phyloP scores from a whole-genome alignment of 1,140 invertebrate genomes.

The Drosophila tropicalis region DNA sequence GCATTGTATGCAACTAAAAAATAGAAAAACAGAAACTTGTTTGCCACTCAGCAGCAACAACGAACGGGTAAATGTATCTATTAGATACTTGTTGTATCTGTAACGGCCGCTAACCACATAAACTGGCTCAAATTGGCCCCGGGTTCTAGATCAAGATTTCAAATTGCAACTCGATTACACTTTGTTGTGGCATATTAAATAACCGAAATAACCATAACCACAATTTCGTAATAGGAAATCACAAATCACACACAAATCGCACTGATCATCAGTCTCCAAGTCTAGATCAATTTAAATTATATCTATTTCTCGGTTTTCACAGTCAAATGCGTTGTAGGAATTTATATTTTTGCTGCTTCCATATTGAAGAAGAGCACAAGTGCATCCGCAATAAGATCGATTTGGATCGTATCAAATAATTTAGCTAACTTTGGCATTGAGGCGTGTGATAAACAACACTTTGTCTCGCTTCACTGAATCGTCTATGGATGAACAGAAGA shows the following conservation, averaged over 20 bases:
- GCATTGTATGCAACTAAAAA: conserved; percentile 24
- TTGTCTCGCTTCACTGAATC: conserved; percentile 19
- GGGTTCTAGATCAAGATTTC: conserved; percentile 72
- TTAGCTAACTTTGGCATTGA: conserved; percentile 64
- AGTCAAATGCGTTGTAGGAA: conserved; percentile 66
- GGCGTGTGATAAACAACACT: conserved; percentile 78
- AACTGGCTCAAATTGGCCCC: conserved; percentile 54
- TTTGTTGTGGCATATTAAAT: conserved; percentile 61
- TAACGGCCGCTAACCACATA: conserved; percentile 72
- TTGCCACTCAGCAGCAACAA: conserved; percentile 70
- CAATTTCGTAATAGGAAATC: conserved; percentile 78
- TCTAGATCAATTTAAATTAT: conserved; percentile 29
- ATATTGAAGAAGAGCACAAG: conserved; percentile 29
- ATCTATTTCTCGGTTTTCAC: conserved; percentile 64
- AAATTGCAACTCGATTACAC: conserved; percentile 50
- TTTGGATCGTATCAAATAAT: conserved; percentile 34
- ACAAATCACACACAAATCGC: conserved; percentile 16
- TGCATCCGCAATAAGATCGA: conserved; percentile 28
- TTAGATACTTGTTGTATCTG: conserved; percentile 67
- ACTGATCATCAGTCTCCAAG: conserved; percentile 38
- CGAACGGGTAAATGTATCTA: conserved; percentile 39
- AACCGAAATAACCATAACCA: conserved; percentile 72
- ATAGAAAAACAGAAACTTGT: conserved; percentile 45
- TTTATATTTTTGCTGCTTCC: conserved; percentile 21
- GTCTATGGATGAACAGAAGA: not conserved